These are phyloP conservation scores for Drosophila ambigua DNA, from an alignment of 1,140 invertebrate genomes.

Conservation along the genomic window DNA sequence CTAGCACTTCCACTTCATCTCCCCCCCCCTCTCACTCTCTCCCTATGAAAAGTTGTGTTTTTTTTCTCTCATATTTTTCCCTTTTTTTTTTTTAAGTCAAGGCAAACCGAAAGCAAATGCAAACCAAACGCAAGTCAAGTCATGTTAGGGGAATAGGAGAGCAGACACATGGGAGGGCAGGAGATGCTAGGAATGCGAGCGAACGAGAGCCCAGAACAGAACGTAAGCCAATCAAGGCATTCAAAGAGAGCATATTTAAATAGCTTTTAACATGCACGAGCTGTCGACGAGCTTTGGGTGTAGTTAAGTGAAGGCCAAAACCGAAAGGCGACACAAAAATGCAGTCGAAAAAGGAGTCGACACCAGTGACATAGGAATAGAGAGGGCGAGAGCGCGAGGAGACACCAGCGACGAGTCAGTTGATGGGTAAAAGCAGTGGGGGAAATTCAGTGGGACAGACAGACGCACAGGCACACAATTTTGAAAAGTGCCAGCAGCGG, in stretches of 20 bases:
- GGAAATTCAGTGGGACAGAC: neutral
- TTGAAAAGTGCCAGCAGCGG: constrained; percentile 52
- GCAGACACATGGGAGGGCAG: neutral
- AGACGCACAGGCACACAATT: constrained; percentile 43
- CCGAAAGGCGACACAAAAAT: constrained; percentile 77
- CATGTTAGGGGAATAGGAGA: neutral
- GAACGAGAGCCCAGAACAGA: constrained; percentile 31
- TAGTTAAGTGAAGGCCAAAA: constrained; percentile 78
- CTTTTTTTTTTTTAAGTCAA: constrained; percentile 51
- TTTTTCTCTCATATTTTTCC: constrained; percentile 22
- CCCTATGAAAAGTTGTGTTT: no score
- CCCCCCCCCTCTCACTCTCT: neutral
- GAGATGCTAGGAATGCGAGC: constrained; percentile 34
- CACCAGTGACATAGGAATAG: neutral
- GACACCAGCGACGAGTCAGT: neutral
- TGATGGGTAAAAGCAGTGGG: neutral
- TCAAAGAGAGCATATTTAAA: constrained; percentile 82
- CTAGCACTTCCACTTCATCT: constrained; percentile 24
- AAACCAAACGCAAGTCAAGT: constrained; percentile 32
- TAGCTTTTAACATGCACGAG: constrained; percentile 81
- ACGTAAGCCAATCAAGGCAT: constrained; percentile 76
- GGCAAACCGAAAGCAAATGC: constrained; percentile 31
- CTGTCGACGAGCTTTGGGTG: constrained; percentile 65
- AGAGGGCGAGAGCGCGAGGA: neutral
- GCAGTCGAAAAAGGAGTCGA: constrained; percentile 46